These are phyloP conservation scores for Axis porcinus DNA, from an alignment of 2,113 vertebrate genomes.

Conservation along the genomic window DNA sequence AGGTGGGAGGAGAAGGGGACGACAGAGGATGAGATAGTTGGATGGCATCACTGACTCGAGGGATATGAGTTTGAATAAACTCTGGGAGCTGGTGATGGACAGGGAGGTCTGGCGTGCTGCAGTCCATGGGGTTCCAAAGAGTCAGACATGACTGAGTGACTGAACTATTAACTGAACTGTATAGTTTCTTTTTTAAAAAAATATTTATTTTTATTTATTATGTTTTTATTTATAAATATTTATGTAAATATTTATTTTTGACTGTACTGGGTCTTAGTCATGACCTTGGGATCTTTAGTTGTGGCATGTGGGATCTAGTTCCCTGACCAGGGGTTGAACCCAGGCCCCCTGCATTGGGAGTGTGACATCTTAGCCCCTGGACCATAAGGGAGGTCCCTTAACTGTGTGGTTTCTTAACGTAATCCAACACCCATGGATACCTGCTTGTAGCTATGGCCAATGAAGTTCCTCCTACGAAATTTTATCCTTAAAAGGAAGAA, in stretches of 20 bases:
- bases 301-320: not conserved
- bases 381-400: not conserved
- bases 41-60: not conserved
- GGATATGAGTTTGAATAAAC: not conserved
- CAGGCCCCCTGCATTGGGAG: not conserved
- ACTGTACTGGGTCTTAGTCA: not conserved
- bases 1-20: rapidly evolving
- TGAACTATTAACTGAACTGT: not conserved
- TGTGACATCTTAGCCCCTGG: not conserved
- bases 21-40: not conserved
- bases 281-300: not conserved
- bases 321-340: not conserved
- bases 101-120: not conserved
- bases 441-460: not conserved
- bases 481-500: not conserved
- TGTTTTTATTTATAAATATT: not conserved
- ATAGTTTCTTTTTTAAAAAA: not conserved
- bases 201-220: not conserved
- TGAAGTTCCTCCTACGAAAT: not conserved
- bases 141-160: rapidly evolving
- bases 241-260: not conserved
- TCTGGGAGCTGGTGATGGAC: not conserved
- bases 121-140: not conserved
- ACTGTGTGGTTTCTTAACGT: rapidly evolving
- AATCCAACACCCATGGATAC: not conserved